phyloP scores from a whole-genome alignment of 2,888 invertebrate genomes.

The Caradrina clavipalpis region DNA sequence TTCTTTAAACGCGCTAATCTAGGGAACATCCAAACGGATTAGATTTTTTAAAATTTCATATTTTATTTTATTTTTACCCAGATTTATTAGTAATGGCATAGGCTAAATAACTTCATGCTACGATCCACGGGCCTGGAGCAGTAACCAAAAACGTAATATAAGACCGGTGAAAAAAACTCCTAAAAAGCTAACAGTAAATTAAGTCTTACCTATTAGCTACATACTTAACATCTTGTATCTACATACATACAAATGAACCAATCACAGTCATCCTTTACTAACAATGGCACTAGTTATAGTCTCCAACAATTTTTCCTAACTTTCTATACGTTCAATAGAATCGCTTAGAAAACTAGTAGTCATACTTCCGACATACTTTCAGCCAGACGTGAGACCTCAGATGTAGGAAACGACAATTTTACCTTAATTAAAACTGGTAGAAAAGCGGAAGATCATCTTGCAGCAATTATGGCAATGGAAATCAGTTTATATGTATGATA shows the following conservation, averaged over 20 bases:
- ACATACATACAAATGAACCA: constrained; percentile 1
- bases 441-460: constrained; percentile 75
- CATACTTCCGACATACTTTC: constrained; percentile 74
- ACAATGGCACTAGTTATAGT: constrained; percentile 41
- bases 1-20: too few species aligned
- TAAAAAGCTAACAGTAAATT: too few species aligned
- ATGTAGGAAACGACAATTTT: constrained; percentile 71
- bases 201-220: too few species aligned
- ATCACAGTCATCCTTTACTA: constrained; percentile 2
- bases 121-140: too few species aligned
- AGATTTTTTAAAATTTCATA: too few species aligned
- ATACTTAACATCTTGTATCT: too few species aligned
- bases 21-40: too few species aligned
- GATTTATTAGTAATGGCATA: too few species aligned
- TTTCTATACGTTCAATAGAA: constrained; percentile 69
- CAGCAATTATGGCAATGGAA: constrained; percentile 48
- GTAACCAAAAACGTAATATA: too few species aligned
- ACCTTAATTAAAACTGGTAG: constrained; percentile 70
- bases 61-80: too few species aligned
- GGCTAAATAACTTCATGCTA: too few species aligned
- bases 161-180: too few species aligned
- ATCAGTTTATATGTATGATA: constrained; percentile 27
- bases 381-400: constrained; percentile 73
- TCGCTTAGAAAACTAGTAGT: constrained; percentile 70
- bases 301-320: constrained; percentile 61